Evolutionary conservation across 30 jellyfish, hydroid and myxozoan species (phyloP), one percentile per base, ranked within the genome.

Genomic region (Catostylus mosaicus): DNA sequence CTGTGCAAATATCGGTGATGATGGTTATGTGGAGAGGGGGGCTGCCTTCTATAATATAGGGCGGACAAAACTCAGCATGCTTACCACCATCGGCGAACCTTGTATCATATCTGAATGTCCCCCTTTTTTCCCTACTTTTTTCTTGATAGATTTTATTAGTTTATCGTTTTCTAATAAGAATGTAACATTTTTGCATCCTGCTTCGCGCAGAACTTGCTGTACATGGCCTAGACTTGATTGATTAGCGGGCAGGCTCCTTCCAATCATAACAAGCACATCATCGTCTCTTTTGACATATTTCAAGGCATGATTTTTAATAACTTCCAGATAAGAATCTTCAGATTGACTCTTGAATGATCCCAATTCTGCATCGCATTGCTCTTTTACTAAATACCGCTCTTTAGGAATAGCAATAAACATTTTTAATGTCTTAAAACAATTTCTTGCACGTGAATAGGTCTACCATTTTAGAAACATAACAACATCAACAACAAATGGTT

Each of bases 321-420:
- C 46, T 6, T 65, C 77, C 77, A 19, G 6, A 30, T 65, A 22
- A 23, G 52, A 24, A 31, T 30, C n/a, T 33, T 65, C 77, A 65
- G 12, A 8, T 65, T 65, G 77, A 31, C 52, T 65, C 26, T 65
- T 65, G 20, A 65, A 31, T 16, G 63, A 48, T 3, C n/a, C 7
- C 20, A 26, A 22, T 65, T 29, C 50, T 3, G 1, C 52, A 27
- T 31, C 56, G n/a, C 56, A 19, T 26, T 22, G 31, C 4, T 33
- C 56, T 65, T 22, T 30, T 1, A 3, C 52, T 23, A 10, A 3
- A 1, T 6, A 10, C 20, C 31, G 3, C 1, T 30, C 54, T 65
- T 31, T 31, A 30, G 77, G 54, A 65, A 65, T 51, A 19, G 77
- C 77, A 65, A 65, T 22, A 65, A 65, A 22, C 77, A 65, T 65